Percentiles rank a stretch among this genome's conserved stretches.
Evolutionary conservation across 2,888 invertebrate genomes (phyloP).

Genomic region (Apamea crenata): DNA sequence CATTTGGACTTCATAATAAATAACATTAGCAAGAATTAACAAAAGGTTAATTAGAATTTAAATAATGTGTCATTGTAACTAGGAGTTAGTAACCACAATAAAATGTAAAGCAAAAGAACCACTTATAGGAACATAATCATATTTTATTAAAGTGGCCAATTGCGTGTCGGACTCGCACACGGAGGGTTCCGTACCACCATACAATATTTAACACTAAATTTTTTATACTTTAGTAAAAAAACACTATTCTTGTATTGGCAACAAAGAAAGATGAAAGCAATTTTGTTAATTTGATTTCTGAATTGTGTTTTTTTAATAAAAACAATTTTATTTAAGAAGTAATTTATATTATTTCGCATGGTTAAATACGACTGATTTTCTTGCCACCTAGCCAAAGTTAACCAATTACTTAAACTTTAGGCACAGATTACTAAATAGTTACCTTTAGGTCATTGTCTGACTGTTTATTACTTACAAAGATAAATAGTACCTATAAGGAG

Average conservation of each 20-base stretch:
- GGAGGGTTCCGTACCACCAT: not conserved
- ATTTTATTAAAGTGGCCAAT: not conserved
- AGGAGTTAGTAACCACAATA: conserved; percentile 22
- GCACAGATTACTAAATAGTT: too few species aligned
- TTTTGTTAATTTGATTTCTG: conserved; percentile 40
- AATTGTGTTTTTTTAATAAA: conserved; percentile 39
- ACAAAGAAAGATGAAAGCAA: conserved; percentile 38
- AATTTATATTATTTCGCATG: conserved; percentile 21
- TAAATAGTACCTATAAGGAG: too few species aligned
- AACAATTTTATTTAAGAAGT: conserved; percentile 22
- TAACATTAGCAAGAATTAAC: conserved; percentile 49
- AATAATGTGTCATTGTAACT: conserved; percentile 50
- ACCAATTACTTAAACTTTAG: too few species aligned
- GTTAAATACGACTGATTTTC: not conserved
- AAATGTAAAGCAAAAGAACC: conserved; percentile 7
- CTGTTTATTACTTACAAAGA: too few species aligned
- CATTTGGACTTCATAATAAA: conserved; percentile 44
- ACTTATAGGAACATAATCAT: not conserved
- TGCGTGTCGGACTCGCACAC: not conserved
- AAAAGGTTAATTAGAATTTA: conserved; percentile 63
- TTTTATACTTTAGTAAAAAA: not conserved
- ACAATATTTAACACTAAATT: not conserved
- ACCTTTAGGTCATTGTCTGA: too few species aligned
- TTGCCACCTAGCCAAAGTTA: not conserved
- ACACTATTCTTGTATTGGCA: not conserved